Evolutionary conservation across 2,797 vertebrate species (phyloP).

Genomic region (Gadopsis bispinosus): DNA sequence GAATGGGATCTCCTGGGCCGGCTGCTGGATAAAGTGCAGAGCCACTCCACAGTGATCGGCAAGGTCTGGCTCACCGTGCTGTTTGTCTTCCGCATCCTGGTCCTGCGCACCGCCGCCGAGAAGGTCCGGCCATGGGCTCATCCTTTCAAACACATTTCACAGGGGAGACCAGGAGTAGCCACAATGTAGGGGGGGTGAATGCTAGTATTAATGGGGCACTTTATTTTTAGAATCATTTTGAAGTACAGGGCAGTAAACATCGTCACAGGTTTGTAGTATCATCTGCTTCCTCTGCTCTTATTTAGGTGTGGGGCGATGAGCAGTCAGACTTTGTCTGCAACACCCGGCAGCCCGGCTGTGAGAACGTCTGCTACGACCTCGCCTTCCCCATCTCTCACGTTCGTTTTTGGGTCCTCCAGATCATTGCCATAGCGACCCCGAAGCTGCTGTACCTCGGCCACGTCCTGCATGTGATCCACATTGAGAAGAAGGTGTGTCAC

Average conservation of each 20-base stretch:
- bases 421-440: constrained; percentile 88
- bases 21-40: constrained; percentile 95
- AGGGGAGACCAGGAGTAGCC: background rate
- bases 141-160: background rate
- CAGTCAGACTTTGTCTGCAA: constrained; percentile 96
- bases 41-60: constrained; percentile 93
- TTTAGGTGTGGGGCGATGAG: constrained; percentile 93
- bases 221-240: background rate
- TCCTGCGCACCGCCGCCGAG: constrained; percentile 90
- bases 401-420: constrained; percentile 96
- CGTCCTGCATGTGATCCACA: constrained; percentile 87
- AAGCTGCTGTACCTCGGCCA: constrained; percentile 85
- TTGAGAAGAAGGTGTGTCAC: constrained; percentile 87
- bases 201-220: background rate
- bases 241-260: background rate
- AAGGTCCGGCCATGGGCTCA: constrained; percentile 71
- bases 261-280: background rate
- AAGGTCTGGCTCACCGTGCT: constrained; percentile 97
- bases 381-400: constrained; percentile 97
- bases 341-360: constrained; percentile 93
- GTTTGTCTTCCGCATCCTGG: constrained; percentile 96
- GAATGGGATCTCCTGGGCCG: constrained; percentile 95
- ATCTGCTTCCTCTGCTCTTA: background rate
- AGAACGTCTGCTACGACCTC: constrained; percentile 94
- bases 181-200: background rate